Evolutionary conservation across 2,113 vertebrate species (phyloP), one percentile per base, ranked within the genome.

Genomic region (Lagopus leucura): DNA sequence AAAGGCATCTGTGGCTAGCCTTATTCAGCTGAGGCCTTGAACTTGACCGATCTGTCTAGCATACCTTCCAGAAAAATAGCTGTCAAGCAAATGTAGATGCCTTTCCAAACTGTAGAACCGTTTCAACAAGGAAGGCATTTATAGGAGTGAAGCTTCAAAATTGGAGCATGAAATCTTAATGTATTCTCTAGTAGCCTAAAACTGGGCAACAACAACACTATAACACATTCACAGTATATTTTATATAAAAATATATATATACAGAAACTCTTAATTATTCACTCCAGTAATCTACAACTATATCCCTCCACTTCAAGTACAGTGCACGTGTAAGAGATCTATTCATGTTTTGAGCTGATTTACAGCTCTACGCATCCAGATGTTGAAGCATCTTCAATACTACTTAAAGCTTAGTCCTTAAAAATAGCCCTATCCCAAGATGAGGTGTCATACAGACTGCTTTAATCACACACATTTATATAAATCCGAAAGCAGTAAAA

Each of bases 1-100:
- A 64, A 4, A 48, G 0, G 1, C 7, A 34, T 8, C 25, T 3
- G 15, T 19, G 22, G 30, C 22, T 82, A 2, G 2, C 15, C 45
- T 58, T 40, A 43, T 2, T 16, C 61, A 88, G 11, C 42, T 60
- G 38, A 75, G 18, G 60, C 36, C 47, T 75, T 82, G 66, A 86
- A 61, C 42, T 36, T 55, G 61, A 70, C 50, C 25, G 43, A 52
- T 28, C 21, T 40, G 71, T 5, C 7, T 47, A 77, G 8, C 4
- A 5, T 13, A 72, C 13, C 65, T 86, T 40, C 45, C 67, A 45
- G 20, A 84, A 75, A 88, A 54, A 11, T 67, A 67, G 57, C 64
- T 72, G 30, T 16, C 75, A 36, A 65, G 34, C 73, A 65, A 72
- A 67, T n/a, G 54, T 40, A 25, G 6, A 10, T 47, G 6, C 10